Evolutionary conservation across 2,797 vertebrate genomes (phyloP).

Genomic region (Alauda arvensis): DNA sequence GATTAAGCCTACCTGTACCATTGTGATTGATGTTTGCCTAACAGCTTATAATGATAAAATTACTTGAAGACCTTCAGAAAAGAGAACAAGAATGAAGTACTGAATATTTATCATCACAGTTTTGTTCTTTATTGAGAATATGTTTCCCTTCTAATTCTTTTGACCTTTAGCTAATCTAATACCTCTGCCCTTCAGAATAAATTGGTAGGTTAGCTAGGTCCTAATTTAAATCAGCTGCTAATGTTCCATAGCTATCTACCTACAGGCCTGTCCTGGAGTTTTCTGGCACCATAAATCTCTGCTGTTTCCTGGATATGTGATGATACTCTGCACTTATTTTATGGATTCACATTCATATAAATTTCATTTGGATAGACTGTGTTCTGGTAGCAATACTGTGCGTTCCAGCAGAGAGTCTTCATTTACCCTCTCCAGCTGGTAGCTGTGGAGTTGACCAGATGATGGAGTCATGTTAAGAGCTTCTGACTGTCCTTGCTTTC

Average conservation of each 20-base stretch:
- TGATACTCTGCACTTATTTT: neutral
- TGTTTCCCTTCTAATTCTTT: slow-evolving; percentile 1
- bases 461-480: neutral
- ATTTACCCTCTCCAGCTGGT: neutral
- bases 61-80: slow-evolving; percentile 16
- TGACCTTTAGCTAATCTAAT: slow-evolving; percentile 20
- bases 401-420: neutral
- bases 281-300: neutral
- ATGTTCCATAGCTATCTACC: neutral
- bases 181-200: neutral
- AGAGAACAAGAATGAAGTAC: neutral
- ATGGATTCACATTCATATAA: neutral
- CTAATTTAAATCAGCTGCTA: slow-evolving; percentile 3
- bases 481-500: neutral
- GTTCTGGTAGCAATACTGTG: neutral
- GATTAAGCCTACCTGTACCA: neutral
- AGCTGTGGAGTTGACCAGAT: neutral
- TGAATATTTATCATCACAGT: slow-evolving; percentile 33
- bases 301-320: neutral
- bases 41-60: slow-evolving; percentile 11
- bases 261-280: neutral
- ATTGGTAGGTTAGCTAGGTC: neutral
- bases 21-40: slow-evolving; percentile 27
- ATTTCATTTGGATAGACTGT: neutral
- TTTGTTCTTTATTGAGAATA: slow-evolving; percentile 9